Conservation (phyloP, 2,797 vertebrate species). For the Calcarius lapponicus region DNA sequence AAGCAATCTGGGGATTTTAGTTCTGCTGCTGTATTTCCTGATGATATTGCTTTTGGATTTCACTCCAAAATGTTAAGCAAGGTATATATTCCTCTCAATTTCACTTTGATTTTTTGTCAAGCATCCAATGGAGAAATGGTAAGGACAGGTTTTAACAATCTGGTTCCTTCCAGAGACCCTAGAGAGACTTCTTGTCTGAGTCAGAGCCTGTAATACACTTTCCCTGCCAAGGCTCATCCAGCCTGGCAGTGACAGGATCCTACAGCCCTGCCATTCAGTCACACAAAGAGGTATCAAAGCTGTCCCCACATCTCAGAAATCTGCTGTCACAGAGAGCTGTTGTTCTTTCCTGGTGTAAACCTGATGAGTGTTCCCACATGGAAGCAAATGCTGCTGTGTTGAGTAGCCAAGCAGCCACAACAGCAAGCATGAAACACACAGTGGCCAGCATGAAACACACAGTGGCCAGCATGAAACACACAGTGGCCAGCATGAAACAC, state of each 20-base stretch:
- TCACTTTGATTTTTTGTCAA: not conserved
- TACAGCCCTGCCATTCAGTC: not conserved
- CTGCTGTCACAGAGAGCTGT: not conserved
- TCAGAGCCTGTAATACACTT: not conserved
- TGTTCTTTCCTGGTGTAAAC: not conserved
- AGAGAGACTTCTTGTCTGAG: not conserved
- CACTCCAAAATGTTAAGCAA: not conserved
- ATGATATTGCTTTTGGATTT: not conserved
- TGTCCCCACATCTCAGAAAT: not conserved
- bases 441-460: not conserved
- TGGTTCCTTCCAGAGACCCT: not conserved
- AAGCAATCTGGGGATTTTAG: not conserved
- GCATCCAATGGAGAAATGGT: not conserved
- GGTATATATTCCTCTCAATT: not conserved
- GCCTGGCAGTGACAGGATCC: not conserved
- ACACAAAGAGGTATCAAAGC: not conserved
- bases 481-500: not conserved
- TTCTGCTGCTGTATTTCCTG: not conserved
- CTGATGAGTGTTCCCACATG: not conserved
- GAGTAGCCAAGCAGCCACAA: not conserved
- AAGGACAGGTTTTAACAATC: not conserved
- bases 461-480: not conserved
- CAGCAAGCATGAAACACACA: not conserved
- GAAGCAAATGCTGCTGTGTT: not conserved
- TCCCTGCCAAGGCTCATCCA: not conserved